Evolutionary conservation across 2,113 vertebrate genomes (phyloP).

Genomic region (Ctenodactylus gundi): DNA sequence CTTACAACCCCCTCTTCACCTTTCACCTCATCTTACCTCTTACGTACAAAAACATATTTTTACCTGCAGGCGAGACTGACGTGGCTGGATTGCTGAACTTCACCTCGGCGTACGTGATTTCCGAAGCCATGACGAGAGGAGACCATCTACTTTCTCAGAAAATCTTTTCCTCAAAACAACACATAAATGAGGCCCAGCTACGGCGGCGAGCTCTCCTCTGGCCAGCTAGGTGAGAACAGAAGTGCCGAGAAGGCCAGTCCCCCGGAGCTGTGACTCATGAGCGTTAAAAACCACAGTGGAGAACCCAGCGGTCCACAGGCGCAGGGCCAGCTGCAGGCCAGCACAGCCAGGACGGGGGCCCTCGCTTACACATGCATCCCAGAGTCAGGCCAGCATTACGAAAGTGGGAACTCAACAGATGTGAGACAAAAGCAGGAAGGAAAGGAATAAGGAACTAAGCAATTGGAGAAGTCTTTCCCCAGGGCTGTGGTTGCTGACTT

Average conservation of each 20-base stretch:
- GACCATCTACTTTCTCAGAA: neutral
- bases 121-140: conserved; percentile 52
- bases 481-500: neutral
- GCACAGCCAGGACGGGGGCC: neutral
- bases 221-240: neutral
- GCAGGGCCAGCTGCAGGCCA: neutral
- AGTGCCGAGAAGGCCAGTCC: neutral
- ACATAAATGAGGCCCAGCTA: neutral
- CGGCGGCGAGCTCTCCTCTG: neutral
- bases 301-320: neutral
- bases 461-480: neutral
- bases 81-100: neutral
- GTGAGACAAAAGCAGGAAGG: neutral
- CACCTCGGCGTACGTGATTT: conserved; percentile 65
- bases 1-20: neutral
- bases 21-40: neutral
- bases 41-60: neutral
- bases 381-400: neutral
- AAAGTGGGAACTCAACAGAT: neutral
- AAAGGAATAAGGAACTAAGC: neutral
- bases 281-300: neutral
- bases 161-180: neutral
- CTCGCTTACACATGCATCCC: neutral
- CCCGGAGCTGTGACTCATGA: neutral
- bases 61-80: conserved; percentile 49